Percentiles rank a stretch among this genome's conserved stretches.
These are phyloP conservation scores for Agapostemon virescens DNA, from an alignment of 2,888 invertebrate genomes.

Conservation along the genomic window DNA sequence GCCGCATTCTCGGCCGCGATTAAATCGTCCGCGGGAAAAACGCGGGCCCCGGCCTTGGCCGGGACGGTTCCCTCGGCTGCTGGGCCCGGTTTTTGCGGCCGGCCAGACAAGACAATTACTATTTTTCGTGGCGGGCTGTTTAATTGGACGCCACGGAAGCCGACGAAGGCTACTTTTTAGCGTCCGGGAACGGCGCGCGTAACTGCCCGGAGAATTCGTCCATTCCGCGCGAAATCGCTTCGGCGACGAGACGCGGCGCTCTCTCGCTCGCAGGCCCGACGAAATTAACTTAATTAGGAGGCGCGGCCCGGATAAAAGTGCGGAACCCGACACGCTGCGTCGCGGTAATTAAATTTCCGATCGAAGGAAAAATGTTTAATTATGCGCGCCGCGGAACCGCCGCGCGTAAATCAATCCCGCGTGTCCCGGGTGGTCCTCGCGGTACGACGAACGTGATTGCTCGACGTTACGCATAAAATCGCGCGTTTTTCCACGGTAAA, in stretches of 20 bases:
- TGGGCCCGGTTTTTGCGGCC: not conserved
- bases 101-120: slow-evolving; percentile 8
- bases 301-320: slow-evolving; percentile 16
- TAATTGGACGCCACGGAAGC: slow-evolving; percentile 22
- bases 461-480: not conserved
- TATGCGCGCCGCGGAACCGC: slow-evolving; percentile 23
- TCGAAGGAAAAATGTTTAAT: slow-evolving; percentile 42
- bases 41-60: not conserved
- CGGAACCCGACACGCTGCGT: slow-evolving; percentile 1
- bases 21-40: slow-evolving; percentile 31
- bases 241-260: not conserved
- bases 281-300: slow-evolving; percentile 45
- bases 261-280: not conserved
- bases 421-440: slow-evolving; percentile 6
- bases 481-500: not conserved
- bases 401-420: slow-evolving; percentile 24
- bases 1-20: slow-evolving; percentile 16
- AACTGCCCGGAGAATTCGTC: not conserved
- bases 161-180: slow-evolving; percentile 3
- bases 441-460: not conserved
- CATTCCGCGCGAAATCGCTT: slow-evolving; percentile 6
- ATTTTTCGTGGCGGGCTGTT: slow-evolving; percentile 22
- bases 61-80: not conserved
- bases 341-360: slow-evolving; percentile 30
- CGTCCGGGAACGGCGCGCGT: not conserved